Percentiles rank a stretch among this genome's conserved stretches.
phyloP scores from a whole-genome alignment of 2,888 invertebrate genomes.

The Dioctria rufipes region DNA sequence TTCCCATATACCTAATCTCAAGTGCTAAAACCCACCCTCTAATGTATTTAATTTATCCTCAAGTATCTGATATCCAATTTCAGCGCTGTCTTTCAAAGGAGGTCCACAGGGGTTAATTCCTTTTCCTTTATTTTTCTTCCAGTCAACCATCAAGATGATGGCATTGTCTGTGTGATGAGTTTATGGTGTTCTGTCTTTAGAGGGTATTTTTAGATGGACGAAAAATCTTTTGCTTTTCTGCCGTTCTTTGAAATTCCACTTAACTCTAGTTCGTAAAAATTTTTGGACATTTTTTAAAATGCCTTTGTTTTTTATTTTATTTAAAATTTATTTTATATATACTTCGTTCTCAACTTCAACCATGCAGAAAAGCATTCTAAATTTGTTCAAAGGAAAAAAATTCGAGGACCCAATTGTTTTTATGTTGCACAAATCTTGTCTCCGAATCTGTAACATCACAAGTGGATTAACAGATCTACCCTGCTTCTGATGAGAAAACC shows the following conservation, averaged over 20 bases:
- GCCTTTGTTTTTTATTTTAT: constrained; percentile 1
- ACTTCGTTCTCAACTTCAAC: no score
- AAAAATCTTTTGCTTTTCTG: constrained; percentile 13
- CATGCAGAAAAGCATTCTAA: no score
- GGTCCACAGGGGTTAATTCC: constrained; percentile 31
- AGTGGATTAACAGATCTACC: not conserved
- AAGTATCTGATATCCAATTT: constrained; percentile 33
- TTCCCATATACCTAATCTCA: no score
- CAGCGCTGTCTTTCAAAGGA: constrained; percentile 14
- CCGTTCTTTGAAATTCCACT: constrained; percentile 19
- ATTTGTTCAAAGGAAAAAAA: no score
- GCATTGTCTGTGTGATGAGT: constrained; percentile 20
- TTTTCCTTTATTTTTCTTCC: constrained; percentile 21
- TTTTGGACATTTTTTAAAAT: constrained; percentile 16
- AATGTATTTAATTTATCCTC: not conserved
- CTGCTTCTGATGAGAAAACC: constrained; percentile 6
- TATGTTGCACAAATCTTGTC: not conserved
- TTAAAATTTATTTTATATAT: no score
- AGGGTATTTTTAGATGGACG: constrained; percentile 20
- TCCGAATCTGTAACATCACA: not conserved
- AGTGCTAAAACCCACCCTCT: no score
- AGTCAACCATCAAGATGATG: constrained; percentile 6
- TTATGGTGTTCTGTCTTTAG: constrained; percentile 26
- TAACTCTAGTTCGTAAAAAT: constrained; percentile 1
- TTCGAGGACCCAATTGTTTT: no score